phyloP scores from a whole-genome alignment of 2,888 invertebrate genomes.

The Hydropsyche betteni region DNA sequence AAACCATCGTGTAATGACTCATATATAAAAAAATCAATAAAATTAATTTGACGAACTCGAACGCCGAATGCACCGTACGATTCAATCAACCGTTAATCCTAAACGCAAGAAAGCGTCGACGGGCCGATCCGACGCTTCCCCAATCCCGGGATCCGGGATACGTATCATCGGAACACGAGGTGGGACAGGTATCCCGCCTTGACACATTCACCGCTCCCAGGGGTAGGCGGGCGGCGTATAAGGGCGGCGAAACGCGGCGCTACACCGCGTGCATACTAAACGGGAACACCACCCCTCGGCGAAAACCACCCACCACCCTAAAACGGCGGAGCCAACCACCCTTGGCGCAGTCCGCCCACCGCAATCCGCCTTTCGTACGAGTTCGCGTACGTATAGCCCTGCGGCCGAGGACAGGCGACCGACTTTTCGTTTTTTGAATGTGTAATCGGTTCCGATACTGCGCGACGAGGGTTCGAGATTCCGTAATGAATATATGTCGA shows the following conservation, averaged over 20 bases:
- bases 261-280: constrained; percentile 40
- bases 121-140: no score
- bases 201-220: constrained; percentile 32
- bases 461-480: constrained; percentile 3
- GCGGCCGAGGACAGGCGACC: constrained; percentile 1
- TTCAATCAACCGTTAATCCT: no score
- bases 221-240: constrained; percentile 30
- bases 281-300: constrained; percentile 2
- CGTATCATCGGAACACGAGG: neutral
- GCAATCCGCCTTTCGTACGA: no score
- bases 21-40: no score
- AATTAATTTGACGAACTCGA: no score
- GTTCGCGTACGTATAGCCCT: neutral
- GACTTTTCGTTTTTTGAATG: constrained; percentile 26
- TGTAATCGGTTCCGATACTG: constrained; percentile 12
- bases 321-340: no score
- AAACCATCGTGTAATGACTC: no score
- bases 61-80: no score
- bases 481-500: constrained; percentile 11
- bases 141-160: no score
- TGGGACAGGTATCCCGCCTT: constrained; percentile 31
- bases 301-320: no score
- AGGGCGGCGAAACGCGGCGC: constrained; percentile 38
- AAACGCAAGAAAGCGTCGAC: no score
- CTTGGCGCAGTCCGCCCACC: no score